Percentiles rank a stretch among this genome's conserved stretches.
Evolutionary conservation across 2,888 invertebrate species (phyloP).

Genomic region (Heteromurus nitidus): DNA sequence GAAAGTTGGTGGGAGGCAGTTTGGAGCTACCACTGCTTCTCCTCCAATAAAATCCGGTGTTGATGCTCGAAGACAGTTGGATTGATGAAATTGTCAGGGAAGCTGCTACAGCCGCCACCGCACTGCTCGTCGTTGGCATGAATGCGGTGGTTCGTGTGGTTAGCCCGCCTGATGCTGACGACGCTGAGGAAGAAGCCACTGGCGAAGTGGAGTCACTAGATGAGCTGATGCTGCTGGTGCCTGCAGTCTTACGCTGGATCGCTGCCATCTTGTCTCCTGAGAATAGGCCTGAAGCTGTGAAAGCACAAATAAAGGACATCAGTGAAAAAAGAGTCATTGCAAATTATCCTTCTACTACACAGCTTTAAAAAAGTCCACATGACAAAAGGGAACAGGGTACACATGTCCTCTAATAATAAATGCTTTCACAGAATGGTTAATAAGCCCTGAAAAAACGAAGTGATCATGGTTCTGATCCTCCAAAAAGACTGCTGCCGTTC

Average conservation of each 20-base stretch:
- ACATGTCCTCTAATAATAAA: slow-evolving; percentile 37
- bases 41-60: background rate
- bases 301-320: no score
- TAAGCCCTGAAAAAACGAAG: slow-evolving; percentile 39
- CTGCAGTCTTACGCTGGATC: slow-evolving; percentile 83
- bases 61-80: slow-evolving; percentile 43
- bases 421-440: slow-evolving; percentile 33
- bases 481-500: background rate
- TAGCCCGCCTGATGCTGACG: slow-evolving; percentile 5
- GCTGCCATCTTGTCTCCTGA: slow-evolving; percentile 94
- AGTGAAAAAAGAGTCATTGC: slow-evolving; percentile 27
- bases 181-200: slow-evolving; percentile 22
- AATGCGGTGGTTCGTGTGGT: slow-evolving; percentile 44
- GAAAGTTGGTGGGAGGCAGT: slow-evolving; percentile 35
- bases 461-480: slow-evolving; percentile 28
- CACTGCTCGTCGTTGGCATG: slow-evolving; percentile 16
- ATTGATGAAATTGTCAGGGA: slow-evolving; percentile 55
- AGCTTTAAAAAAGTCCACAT: slow-evolving; percentile 11
- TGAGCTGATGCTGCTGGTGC: slow-evolving; percentile 38
- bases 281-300: slow-evolving; percentile 68
- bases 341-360: slow-evolving; percentile 12
- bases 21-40: background rate
- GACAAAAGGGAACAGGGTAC: slow-evolving; percentile 4
- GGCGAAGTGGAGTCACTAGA: slow-evolving; percentile 24
- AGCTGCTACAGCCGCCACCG: slow-evolving; percentile 23